Base-by-base conservation (phyloP, 2,888 invertebrate species). In the Anoplius nigerrimus region DNA sequence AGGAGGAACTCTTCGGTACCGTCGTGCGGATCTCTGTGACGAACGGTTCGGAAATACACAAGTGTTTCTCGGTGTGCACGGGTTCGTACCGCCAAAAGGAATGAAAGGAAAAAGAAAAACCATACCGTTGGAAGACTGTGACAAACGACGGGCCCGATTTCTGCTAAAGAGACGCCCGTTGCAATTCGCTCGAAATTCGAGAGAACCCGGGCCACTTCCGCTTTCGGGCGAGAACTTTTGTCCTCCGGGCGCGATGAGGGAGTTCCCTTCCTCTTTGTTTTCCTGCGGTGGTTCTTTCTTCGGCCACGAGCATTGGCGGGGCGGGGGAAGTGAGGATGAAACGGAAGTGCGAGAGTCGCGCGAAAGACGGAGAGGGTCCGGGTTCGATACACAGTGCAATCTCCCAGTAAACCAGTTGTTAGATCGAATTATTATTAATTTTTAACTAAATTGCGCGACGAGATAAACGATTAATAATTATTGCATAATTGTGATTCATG, bases 401-500 rank as follows among this genome's bases (percentile, higher is more conserved):
- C 88, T 86, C 83, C 82, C 80, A 83, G 78, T 85, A 22, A 86
- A 85, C 76, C 82, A 82, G 79, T 86, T 87, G 83, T 88, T 88
- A 86, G 82, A 86, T 84, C 81, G 76, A 86, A 83, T 84, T 79
- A 84, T 84, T 84, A 84, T 82, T 85, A 83, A 84, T 84, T 85
- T 82, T 80, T 82, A 83, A 75, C 72, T 73, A 74, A 72, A 78
- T 79, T 78, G 66, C 76, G 79, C 74, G 74, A 72, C 76, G 75
- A 66, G 43, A 72, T 72, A 79, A 83, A 75, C 76, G 73, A 73
- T 71, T 77, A 71, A 78, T 76, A 69, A 80, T 82, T 83, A 84
- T 87, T 85, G 85, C 85, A 85, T 86, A 84, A 87, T 87, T 86
- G 86, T 87, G 86, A 87, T 87, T 85, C 84, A 86, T 85, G 87